phyloP scores from a whole-genome alignment of 2,888 invertebrate genomes.

The Caenorhabditis doughertyi region DNA sequence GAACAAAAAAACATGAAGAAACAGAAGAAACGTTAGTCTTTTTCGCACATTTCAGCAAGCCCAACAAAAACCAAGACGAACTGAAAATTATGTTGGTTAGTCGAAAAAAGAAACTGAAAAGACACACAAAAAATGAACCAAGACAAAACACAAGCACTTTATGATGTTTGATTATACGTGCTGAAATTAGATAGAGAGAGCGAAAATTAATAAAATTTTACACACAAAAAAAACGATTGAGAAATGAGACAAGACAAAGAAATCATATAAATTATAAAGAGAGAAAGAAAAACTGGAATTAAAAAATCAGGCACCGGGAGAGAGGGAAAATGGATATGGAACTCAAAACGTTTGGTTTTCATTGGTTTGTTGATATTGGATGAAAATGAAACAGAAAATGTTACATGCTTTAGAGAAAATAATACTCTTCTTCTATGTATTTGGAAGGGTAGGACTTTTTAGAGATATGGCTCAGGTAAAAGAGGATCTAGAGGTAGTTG shows the following conservation, averaged over 20 bases:
- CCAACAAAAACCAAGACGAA: not conserved
- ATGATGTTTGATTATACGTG: constrained; percentile 13
- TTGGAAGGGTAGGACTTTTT: no score
- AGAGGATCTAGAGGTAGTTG: no score
- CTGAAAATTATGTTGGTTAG: constrained; percentile 20
- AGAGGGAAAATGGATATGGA: no score
- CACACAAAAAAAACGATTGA: constrained; percentile 2
- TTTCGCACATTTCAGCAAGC: not conserved
- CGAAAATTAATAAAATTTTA: no score
- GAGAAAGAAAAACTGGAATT: not conserved
- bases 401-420: constrained; percentile 27
- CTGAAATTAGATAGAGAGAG: constrained; percentile 14
- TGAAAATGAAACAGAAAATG: constrained; percentile 20
- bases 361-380: no score
- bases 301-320: constrained; percentile 9
- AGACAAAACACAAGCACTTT: constrained; percentile 37
- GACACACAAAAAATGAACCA: not conserved
- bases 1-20: not conserved
- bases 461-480: not conserved
- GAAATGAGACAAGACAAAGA: not conserved
- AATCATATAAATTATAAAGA: not conserved
- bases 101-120: constrained; percentile 22
- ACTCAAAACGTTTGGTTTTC: no score
- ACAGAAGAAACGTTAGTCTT: not conserved
- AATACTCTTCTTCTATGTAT: no score